phyloP scores from a whole-genome alignment of 1,140 invertebrate species.

The Ceratosolen solmsi region DNA sequence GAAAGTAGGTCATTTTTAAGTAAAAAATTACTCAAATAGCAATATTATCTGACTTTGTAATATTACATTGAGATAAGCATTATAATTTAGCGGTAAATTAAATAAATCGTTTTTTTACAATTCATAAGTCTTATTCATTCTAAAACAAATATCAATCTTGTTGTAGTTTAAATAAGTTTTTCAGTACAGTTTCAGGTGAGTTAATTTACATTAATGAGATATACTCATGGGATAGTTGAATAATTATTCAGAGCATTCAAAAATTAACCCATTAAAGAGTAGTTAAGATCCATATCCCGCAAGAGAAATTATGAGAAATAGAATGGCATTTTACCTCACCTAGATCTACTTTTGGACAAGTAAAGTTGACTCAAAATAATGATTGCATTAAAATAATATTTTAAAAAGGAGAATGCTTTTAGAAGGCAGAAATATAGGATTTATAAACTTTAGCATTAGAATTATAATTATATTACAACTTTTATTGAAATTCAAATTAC shows the following conservation, averaged over 20 bases:
- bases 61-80: too few species aligned
- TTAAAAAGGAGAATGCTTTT: background rate
- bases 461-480: background rate
- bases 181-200: background rate
- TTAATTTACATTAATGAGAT: conserved; percentile 16
- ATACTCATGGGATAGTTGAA: background rate
- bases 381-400: background rate
- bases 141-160: background rate
- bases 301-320: conserved; percentile 14
- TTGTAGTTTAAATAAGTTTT: background rate
- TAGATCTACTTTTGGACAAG: background rate
- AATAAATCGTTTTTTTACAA: too few species aligned
- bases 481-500: background rate
- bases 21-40: too few species aligned
- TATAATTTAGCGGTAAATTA: too few species aligned
- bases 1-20: too few species aligned
- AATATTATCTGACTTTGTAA: too few species aligned
- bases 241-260: conserved; percentile 4
- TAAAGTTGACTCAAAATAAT: background rate
- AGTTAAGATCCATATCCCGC: conserved; percentile 14
- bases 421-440: background rate
- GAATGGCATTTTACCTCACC: background rate
- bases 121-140: too few species aligned
- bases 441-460: background rate
- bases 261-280: conserved; percentile 9